phyloP scores from a whole-genome alignment of 23 tunicate species.

The Ascidia mentula region DNA sequence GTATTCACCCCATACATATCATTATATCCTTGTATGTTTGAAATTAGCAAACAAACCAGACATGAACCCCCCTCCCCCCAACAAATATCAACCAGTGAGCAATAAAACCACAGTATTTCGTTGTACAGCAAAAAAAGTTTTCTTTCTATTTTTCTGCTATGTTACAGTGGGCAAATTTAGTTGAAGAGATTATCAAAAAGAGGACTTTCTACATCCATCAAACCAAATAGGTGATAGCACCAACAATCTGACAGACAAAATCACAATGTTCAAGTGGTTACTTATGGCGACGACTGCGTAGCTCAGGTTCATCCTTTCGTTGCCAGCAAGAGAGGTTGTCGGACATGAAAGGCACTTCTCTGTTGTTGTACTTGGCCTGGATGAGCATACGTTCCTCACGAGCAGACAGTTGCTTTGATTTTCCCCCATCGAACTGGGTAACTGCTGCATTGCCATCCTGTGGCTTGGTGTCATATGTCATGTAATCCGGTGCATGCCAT shows the following conservation, averaged over 20 bases:
- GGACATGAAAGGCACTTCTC: slow-evolving; percentile 50
- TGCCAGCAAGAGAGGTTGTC: slow-evolving; percentile 66
- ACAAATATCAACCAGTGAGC: too few species aligned
- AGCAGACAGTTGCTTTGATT: slow-evolving; percentile 34
- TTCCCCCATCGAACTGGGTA: slow-evolving; percentile 6
- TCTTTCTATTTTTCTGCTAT: too few species aligned
- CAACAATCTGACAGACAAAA: background rate
- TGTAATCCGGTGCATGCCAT: slow-evolving; percentile 77
- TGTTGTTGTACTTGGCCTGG: slow-evolving; percentile 61
- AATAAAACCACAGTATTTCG: too few species aligned
- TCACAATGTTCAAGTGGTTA: slow-evolving; percentile 8
- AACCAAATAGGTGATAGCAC: background rate
- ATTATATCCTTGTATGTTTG: too few species aligned
- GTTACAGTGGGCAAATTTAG: too few species aligned
- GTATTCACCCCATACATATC: too few species aligned
- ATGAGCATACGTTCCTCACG: slow-evolving; percentile 55
- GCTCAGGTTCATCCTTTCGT: slow-evolving; percentile 57
- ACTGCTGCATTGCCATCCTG: background rate
- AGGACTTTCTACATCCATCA: background rate
- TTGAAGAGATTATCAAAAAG: too few species aligned
- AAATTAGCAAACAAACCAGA: too few species aligned
- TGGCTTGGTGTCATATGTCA: slow-evolving; percentile 26
- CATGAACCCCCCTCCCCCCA: too few species aligned
- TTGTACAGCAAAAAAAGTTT: too few species aligned
- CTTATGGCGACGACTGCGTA: slow-evolving; percentile 55